phyloP scores from a whole-genome alignment of 2,888 invertebrate species.

The Nemotelus nigrinus region DNA sequence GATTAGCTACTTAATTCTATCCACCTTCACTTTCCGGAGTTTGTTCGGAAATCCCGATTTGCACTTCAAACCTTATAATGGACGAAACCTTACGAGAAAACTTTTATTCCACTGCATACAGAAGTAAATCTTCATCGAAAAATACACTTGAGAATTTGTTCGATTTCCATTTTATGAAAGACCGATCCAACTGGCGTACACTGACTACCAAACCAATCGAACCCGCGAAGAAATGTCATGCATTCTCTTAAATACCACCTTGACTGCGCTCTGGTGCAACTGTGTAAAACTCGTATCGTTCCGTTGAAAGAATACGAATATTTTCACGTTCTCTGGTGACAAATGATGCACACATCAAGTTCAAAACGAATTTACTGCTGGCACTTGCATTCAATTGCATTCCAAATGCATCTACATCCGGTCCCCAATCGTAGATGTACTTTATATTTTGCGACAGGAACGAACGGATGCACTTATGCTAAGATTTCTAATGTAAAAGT shows the following conservation, averaged over 20 bases:
- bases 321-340: conserved; percentile 2
- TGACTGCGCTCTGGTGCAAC: neutral
- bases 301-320: neutral
- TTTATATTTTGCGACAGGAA: conserved; percentile 30
- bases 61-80: too few species aligned
- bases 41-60: too few species aligned
- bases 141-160: too few species aligned
- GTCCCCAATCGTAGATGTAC: conserved; percentile 24
- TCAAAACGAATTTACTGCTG: conserved; percentile 18
- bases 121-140: too few species aligned
- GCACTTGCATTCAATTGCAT: conserved; percentile 35
- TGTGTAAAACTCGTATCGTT: neutral
- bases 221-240: too few species aligned
- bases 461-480: conserved; percentile 16
- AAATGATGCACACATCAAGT: conserved; percentile 30
- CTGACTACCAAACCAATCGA: too few species aligned
- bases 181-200: too few species aligned
- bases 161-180: too few species aligned
- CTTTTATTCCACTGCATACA: too few species aligned
- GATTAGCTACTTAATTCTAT: too few species aligned
- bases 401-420: conserved; percentile 16
- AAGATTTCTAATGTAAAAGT: neutral
- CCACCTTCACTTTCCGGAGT: too few species aligned
- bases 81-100: too few species aligned
- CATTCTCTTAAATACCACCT: conserved; percentile 22